Conservation (phyloP, 1,140 invertebrate genomes). For the Zophobas atratus region DNA sequence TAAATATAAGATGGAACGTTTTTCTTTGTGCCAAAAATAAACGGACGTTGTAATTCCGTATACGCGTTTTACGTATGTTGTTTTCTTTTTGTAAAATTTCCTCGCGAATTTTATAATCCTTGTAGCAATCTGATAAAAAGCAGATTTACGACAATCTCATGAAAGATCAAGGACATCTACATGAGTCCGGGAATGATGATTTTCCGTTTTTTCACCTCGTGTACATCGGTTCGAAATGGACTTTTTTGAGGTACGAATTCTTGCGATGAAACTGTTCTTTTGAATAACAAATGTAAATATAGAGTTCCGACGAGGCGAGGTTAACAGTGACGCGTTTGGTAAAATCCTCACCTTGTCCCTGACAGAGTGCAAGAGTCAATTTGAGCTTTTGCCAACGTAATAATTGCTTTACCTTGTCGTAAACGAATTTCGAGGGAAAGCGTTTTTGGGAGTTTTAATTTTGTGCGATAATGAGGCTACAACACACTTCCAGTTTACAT, state of each 20-base stretch:
- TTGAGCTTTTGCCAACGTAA: background rate
- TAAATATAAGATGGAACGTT: too few species aligned
- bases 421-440: background rate
- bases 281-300: conserved; percentile 23
- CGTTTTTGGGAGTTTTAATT: conserved; percentile 8
- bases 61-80: too few species aligned
- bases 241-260: background rate
- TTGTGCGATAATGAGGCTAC: conserved; percentile 1
- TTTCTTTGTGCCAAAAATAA: too few species aligned
- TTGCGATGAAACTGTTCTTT: conserved; percentile 23
- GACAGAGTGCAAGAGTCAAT: background rate
- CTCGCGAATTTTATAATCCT: too few species aligned
- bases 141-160: too few species aligned
- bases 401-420: background rate
- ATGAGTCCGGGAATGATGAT: too few species aligned
- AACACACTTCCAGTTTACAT: background rate
- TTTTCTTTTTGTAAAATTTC: too few species aligned
- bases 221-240: too few species aligned
- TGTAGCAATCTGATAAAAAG: too few species aligned
- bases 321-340: conserved; percentile 21
- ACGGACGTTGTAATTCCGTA: too few species aligned
- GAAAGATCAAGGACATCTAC: too few species aligned
- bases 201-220: too few species aligned
- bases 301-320: conserved; percentile 9
- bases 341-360: conserved; percentile 34